Conservation (phyloP, 2,797 vertebrate genomes). For the Leptatherina wallacei region DNA sequence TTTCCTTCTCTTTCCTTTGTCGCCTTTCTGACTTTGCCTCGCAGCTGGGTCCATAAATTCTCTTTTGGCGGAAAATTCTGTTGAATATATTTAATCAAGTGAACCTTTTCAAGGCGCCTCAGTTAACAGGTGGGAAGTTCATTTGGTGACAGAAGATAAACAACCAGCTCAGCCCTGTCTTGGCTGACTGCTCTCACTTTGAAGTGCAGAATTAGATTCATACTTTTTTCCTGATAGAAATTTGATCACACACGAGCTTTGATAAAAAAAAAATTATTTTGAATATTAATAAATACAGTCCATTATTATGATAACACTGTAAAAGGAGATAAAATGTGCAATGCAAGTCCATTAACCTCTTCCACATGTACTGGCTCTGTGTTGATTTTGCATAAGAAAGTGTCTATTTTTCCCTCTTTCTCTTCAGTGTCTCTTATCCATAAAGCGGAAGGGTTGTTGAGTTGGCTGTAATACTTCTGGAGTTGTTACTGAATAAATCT, state of each 20-base stretch:
- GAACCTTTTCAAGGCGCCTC: neutral
- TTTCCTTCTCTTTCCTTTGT: neutral
- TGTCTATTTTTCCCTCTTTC: no score
- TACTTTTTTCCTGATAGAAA: neutral
- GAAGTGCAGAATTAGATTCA: neutral
- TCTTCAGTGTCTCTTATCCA: no score
- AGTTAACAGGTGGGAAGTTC: constrained; percentile 7
- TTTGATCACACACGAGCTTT: neutral
- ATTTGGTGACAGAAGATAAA: constrained; percentile 10
- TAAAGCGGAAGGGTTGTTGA: neutral
- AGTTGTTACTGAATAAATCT: neutral
- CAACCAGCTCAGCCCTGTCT: neutral
- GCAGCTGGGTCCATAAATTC: neutral
- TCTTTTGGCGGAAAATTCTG: neutral
- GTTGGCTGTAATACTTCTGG: neutral
- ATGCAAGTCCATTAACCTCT: neutral
- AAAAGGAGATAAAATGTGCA: neutral
- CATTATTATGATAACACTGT: neutral
- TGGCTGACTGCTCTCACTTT: neutral
- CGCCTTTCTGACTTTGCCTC: neutral
- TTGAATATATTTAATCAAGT: constrained; percentile 14
- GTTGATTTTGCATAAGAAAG: no score
- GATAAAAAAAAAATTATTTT: neutral
- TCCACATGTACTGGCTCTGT: neutral
- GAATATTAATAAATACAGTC: neutral